Evolutionary conservation across 1,140 invertebrate genomes (phyloP).

Genomic region (Papilio helenus): DNA sequence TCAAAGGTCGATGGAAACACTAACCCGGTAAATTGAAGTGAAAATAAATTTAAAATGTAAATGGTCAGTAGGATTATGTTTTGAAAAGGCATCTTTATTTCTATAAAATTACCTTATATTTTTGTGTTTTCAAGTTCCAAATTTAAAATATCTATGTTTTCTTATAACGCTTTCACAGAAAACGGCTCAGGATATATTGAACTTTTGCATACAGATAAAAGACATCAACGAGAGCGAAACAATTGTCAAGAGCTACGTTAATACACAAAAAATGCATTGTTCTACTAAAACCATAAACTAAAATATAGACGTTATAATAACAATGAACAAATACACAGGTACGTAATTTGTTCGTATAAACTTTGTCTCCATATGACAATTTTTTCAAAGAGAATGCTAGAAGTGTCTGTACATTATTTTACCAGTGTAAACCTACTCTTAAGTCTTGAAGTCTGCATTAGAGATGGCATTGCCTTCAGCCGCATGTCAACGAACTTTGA

Average conservation of each 20-base stretch:
- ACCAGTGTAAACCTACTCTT: not conserved
- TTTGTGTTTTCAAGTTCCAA: too few species aligned
- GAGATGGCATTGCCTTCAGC: not conserved
- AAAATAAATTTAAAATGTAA: too few species aligned
- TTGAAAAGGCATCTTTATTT: too few species aligned
- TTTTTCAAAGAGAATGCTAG: not conserved
- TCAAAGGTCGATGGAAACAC: not conserved
- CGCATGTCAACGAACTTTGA: conserved; percentile 26
- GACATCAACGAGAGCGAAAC: not conserved
- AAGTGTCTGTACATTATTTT: not conserved
- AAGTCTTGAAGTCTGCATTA: conserved; percentile 2
- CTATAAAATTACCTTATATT: too few species aligned
- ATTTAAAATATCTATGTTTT: not conserved
- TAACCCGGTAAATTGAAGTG: not conserved
- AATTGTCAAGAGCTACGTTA: not conserved
- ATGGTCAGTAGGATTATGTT: too few species aligned
- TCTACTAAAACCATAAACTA: too few species aligned
- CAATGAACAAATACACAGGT: too few species aligned
- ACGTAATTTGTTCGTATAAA: too few species aligned
- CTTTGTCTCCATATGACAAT: not conserved
- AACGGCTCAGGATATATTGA: not conserved
- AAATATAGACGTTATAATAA: too few species aligned
- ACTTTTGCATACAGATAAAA: not conserved
- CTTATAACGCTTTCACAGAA: not conserved
- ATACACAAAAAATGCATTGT: not conserved